phyloP scores from a whole-genome alignment of 2,797 vertebrate genomes.

The Melanogrammus aeglefinus region DNA sequence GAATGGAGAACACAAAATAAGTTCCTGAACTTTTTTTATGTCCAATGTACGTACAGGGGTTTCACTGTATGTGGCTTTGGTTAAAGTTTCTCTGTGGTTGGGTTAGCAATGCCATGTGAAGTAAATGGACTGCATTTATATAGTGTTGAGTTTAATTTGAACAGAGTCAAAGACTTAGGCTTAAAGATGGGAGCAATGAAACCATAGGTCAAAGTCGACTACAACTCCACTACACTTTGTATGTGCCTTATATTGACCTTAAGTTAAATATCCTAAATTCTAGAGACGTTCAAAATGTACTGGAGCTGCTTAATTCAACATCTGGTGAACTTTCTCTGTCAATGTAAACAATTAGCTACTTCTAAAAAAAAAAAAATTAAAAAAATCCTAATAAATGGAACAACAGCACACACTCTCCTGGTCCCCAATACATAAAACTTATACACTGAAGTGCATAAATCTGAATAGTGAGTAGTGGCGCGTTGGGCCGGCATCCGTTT shows the following conservation, averaged over 20 bases:
- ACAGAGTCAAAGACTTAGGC: not conserved
- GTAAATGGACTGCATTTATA: not conserved
- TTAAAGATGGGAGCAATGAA: not conserved
- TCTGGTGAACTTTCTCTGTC: not conserved
- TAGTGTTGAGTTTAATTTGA: not conserved
- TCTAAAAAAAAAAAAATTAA: not conserved
- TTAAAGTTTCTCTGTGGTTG: slow-evolving; percentile 1
- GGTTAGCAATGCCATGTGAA: not conserved
- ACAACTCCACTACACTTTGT: not conserved
- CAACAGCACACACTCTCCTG: not conserved
- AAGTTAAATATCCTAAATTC: not conserved
- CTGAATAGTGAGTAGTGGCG: not conserved
- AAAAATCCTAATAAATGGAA: not conserved
- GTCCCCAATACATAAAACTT: not conserved
- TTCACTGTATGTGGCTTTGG: not conserved
- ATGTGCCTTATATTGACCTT: not conserved
- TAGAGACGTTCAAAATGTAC: not conserved
- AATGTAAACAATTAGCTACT: no score
- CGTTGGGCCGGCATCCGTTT: not conserved
- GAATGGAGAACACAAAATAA: not conserved
- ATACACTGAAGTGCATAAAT: not conserved
- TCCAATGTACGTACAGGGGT: not conserved
- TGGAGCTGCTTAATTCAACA: not conserved
- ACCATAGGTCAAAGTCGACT: not conserved
- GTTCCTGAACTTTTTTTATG: not conserved